A percentile compares a stretch with the other conserved stretches of the same genome.
Conservation (phyloP, 2,113 vertebrate species). For the Podarcis cretensis region DNA sequence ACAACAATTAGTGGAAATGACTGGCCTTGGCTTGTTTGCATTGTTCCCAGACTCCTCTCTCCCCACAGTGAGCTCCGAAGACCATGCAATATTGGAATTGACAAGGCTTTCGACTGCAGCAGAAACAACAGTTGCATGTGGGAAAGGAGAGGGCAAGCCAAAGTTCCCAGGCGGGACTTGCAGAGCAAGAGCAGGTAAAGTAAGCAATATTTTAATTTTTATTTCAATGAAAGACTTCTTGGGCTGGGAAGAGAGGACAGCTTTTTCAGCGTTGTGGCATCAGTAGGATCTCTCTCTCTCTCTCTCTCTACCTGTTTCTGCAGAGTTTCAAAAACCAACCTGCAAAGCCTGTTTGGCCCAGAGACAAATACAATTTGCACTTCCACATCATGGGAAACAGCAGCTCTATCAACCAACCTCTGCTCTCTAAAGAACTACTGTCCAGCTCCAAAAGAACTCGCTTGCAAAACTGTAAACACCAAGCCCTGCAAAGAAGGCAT, state of each 20-base stretch:
- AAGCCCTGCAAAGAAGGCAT: background rate
- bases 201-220: background rate
- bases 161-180: background rate
- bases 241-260: background rate
- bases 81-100: slow-evolving; percentile 65
- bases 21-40: slow-evolving; percentile 63
- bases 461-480: background rate
- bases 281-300: accelerated
- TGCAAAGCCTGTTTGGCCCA: background rate
- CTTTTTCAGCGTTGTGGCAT: background rate
- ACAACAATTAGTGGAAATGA: slow-evolving; percentile 73
- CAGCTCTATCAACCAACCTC: background rate
- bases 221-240: background rate
- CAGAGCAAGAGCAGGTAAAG: background rate
- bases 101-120: slow-evolving; percentile 47
- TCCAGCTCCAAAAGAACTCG: background rate
- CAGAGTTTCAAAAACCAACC: background rate
- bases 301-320: background rate
- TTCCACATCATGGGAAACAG: background rate
- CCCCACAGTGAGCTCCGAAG: slow-evolving; percentile 64
- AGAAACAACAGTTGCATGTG: background rate
- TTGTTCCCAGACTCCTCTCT: slow-evolving; percentile 65
- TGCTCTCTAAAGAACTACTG: background rate
- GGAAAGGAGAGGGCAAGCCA: background rate
- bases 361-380: background rate